phyloP scores from a whole-genome alignment of 2,113 vertebrate genomes.

The Platysteira castanea region DNA sequence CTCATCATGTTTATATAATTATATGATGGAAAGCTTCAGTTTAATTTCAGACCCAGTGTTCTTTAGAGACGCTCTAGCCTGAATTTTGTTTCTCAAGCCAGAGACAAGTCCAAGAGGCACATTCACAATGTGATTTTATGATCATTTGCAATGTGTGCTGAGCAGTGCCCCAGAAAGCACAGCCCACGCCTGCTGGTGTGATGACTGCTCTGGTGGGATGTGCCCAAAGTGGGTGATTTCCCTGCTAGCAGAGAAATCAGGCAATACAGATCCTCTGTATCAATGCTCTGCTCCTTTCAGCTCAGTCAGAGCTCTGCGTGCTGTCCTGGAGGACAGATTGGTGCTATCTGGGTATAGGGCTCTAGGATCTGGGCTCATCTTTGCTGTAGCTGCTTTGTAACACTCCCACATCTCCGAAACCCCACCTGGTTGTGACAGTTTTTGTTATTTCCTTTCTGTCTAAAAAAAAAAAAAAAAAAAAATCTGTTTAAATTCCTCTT shows the following conservation, averaged over 20 bases:
- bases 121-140: background rate
- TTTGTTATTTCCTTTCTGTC: background rate
- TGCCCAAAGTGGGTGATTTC: background rate
- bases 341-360: background rate
- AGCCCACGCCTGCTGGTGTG: background rate
- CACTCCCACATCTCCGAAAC: background rate
- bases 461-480: background rate
- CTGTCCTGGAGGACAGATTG: background rate
- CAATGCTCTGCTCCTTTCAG: background rate
- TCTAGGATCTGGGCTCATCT: background rate
- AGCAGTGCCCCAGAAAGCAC: background rate
- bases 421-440: background rate
- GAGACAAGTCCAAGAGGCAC: background rate
- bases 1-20: background rate
- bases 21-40: background rate
- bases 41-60: background rate
- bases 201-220: background rate
- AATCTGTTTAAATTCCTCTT: background rate
- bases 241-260: background rate
- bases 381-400: background rate
- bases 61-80: background rate
- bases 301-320: background rate
- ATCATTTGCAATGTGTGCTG: background rate
- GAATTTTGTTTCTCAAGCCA: background rate
- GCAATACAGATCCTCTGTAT: background rate